Evolutionary conservation across 64 coral and sea anemone genomes (phyloP).

Genomic region (Pocillopora damicornis): DNA sequence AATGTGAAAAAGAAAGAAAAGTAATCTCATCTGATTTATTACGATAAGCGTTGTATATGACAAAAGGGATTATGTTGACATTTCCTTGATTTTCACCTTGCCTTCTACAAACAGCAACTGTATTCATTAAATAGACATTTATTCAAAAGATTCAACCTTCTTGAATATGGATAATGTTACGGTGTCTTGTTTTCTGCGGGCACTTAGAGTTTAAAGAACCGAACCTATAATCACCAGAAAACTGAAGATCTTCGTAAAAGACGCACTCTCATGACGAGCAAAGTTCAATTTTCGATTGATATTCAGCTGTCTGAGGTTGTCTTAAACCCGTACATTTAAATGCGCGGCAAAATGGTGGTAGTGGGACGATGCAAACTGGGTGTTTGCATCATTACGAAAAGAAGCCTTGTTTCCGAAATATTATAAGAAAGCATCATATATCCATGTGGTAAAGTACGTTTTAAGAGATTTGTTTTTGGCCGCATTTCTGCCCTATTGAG

Average conservation of each 20-base stretch:
- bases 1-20: not conserved
- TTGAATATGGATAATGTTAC: not conserved
- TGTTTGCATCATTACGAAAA: not conserved
- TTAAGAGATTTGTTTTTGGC: too few species aligned
- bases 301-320: not conserved
- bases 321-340: not conserved
- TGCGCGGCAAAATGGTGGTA: not conserved
- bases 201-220: not conserved
- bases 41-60: not conserved
- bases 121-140: not conserved
- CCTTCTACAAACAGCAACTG: not conserved
- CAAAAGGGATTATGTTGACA: not conserved
- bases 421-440: too few species aligned
- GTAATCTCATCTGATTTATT: not conserved
- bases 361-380: too few species aligned
- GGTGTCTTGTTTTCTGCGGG: not conserved
- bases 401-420: too few species aligned
- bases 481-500: too few species aligned
- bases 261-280: not conserved
- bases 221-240: too few species aligned
- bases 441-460: too few species aligned
- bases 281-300: not conserved
- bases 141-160: not conserved
- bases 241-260: too few species aligned
- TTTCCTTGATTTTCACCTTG: not conserved